A percentile compares a stretch with the other conserved stretches of the same genome.
phyloP scores from a whole-genome alignment of 1,140 invertebrate genomes.

The Potamilus streckersoni region DNA sequence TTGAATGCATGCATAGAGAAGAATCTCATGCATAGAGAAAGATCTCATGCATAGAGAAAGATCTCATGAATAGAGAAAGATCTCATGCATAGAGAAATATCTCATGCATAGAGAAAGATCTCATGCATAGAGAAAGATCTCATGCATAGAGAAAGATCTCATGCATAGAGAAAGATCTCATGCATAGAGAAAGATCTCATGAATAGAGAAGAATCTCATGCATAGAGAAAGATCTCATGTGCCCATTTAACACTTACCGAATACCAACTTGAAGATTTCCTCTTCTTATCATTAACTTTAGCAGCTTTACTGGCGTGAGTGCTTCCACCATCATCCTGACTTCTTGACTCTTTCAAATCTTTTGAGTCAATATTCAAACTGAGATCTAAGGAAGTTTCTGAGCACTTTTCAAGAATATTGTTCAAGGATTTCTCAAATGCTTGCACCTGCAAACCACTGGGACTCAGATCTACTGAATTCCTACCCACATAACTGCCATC shows the following conservation, averaged over 20 bases:
- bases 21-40: neutral
- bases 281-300: conserved; percentile 53
- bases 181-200: neutral
- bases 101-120: neutral
- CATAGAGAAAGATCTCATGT: neutral
- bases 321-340: conserved; percentile 31
- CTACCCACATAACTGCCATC: no score
- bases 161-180: neutral
- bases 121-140: no score
- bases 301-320: conserved; percentile 11
- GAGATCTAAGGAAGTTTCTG: conserved; percentile 54
- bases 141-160: neutral
- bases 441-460: conserved; percentile 6
- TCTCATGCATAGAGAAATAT: no score
- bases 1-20: neutral
- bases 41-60: no score
- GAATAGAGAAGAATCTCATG: neutral
- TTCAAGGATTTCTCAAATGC: conserved; percentile 55
- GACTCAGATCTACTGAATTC: no score
- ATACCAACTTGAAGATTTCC: conserved; percentile 66
- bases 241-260: conserved; percentile 50
- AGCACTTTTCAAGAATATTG: conserved; percentile 57
- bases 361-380: conserved; percentile 47
- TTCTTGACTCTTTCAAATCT: conserved; percentile 39
- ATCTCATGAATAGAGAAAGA: neutral